phyloP scores from a whole-genome alignment of 2,888 invertebrate species.

The Lapara coniferarum region DNA sequence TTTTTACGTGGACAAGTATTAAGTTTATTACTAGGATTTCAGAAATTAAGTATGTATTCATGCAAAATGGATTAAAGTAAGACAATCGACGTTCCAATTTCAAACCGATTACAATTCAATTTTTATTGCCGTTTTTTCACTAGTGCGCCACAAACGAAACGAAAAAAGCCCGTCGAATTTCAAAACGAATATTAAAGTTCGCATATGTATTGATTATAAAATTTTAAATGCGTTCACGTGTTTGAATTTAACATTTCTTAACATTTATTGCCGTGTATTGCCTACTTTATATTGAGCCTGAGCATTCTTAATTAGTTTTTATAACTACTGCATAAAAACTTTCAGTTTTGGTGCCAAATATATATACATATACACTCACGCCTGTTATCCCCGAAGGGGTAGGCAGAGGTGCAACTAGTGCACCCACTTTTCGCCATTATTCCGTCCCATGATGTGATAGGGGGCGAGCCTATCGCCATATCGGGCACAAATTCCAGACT shows the following conservation, averaged over 20 bases:
- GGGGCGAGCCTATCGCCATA: too few relatives aligned
- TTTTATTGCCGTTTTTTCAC: slow-evolving; percentile 16
- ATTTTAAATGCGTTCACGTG: slow-evolving; percentile 7
- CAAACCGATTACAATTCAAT: slow-evolving; percentile 18
- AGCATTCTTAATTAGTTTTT: too few relatives aligned
- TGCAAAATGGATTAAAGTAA: slow-evolving; percentile 2
- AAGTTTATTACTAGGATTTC: background rate
- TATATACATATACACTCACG: too few relatives aligned
- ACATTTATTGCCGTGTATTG: background rate
- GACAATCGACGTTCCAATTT: slow-evolving; percentile 21
- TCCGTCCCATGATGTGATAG: too few relatives aligned
- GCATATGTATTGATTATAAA: slow-evolving; percentile 30
- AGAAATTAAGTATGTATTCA: background rate
- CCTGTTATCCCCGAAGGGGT: too few relatives aligned
- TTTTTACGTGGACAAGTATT: background rate
- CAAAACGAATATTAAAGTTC: slow-evolving; percentile 32
- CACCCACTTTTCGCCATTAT: too few relatives aligned
- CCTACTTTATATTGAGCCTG: background rate
- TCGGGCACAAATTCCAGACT: too few relatives aligned
- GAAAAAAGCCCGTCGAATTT: slow-evolving; percentile 16
- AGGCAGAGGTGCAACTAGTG: too few relatives aligned
- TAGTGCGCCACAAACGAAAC: slow-evolving; percentile 7
- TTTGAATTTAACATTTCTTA: background rate
- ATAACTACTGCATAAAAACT: too few relatives aligned
- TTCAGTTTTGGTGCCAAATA: too few relatives aligned